Base-by-base conservation (phyloP, 2,113 vertebrate species). In the Sula dactylatra region DNA sequence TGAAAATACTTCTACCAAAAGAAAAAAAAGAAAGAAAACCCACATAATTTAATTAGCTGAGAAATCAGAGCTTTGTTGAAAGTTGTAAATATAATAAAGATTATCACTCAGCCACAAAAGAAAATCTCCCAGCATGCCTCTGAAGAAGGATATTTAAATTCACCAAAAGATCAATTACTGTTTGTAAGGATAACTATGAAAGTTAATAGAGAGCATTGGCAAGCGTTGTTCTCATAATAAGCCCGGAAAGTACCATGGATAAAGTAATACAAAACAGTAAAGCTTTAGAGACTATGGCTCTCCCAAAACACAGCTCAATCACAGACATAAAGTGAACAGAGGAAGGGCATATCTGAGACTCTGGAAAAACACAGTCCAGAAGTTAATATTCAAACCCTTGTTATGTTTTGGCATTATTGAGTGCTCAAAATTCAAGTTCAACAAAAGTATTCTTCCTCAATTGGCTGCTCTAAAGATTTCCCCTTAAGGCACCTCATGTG, bases 291-390 rank as follows among this genome's bases (percentile, higher is more conserved):
- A 64, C 44, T 71, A 32, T 13, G 32, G 61, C 38, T 92, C 36
- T 96, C 89, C 86, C 93, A 92, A 96, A 96, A 89, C 82, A 71
- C 82, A 95, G 74, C 93, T 90, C 83, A 92, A 82, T 88, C 88
- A 88, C 54, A 44, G 15, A 86, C 38, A 73, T 71, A 95, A 93
- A 93, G 84, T 32, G 29, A 95, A 64, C 7, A 78, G 65, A 79
- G 42, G 10, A 91, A 87, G 18, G 44, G 32, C 27, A 76, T 32
- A 87, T 49, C 25, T 45, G 36, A 94, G 40, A 65, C 44, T 78
- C 34, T n/a, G 22, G 36, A 82, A 79, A 94, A 93, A 76, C 0
- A 0, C 9, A 62, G 49, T 32, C 31, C 47, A 85, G 20, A 79
- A 94, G 56, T 71, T 79, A 90, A 86, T 81, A 66, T 36, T 59